Evolutionary conservation across 2,113 vertebrate genomes (phyloP), one percentile per base, ranked within the genome.

Genomic region (Hydrochoerus hydrochaeris): DNA sequence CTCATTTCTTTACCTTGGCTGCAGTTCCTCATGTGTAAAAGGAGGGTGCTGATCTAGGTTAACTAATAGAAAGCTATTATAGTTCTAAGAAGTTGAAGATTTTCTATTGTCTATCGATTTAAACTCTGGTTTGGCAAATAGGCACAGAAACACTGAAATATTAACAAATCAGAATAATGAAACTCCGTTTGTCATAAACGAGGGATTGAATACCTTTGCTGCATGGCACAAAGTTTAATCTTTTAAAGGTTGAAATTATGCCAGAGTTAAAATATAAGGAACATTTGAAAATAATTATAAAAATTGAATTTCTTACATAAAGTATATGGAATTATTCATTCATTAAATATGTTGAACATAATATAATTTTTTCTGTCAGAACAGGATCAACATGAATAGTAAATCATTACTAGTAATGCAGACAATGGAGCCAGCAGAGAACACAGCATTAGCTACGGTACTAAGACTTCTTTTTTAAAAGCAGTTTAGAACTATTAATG

Each of bases 161-260:
- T 60, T 73, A 93, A 83, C 1, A 30, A 78, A 88, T 63, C 38
- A 96, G 67, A 82, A 77, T 52, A 96, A 93, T 82, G 84, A 69
- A 89, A 87, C 52, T 75, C 85, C 41, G 58, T 13, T 69, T 86
- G 44, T 69, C 44, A 95, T 32, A 5, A 69, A 30, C 24, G 44
- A 82, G 14, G n/a, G 35, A 60, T 0, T 44, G 41, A 77, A 62
- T 71, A 52, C 81, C 4, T 81, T 63, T 95, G 81, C 63, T 92
- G 62, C 14, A 65, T 22, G 69, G 11, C 6, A 58, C 1, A 7
- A 73, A 90, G 57, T 82, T 95, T 90, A 95, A 58, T 3, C 41
- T 20, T 86, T 73, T 86, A 82, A 90, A 35, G 13, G 26, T 1
- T 90, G 63, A 90, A 86, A 49, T 35, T 46, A 95, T 63, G 60